A percentile compares a stretch with the other conserved stretches of the same genome.
Evolutionary conservation across 1,140 invertebrate species (phyloP).

Genomic region (Atta cephalotes): DNA sequence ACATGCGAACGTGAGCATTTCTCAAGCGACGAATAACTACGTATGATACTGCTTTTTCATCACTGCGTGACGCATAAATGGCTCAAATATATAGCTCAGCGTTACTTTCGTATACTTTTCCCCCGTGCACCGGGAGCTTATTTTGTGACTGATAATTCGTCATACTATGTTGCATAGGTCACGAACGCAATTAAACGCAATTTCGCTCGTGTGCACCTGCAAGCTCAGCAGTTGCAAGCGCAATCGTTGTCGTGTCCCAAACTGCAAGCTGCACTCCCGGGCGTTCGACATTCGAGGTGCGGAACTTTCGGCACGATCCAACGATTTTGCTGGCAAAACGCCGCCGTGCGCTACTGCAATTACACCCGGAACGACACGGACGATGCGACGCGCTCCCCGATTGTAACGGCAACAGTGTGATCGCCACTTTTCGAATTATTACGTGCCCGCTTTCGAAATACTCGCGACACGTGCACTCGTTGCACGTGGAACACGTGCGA

Average conservation of each 20-base stretch:
- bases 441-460: constrained; percentile 38
- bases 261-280: constrained; percentile 8
- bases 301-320: constrained; percentile 42
- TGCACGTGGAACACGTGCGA: constrained; percentile 50
- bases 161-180: constrained; percentile 5
- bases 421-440: constrained; percentile 62
- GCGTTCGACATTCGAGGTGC: constrained; percentile 15
- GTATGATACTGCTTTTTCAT: background rate
- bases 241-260: constrained; percentile 37
- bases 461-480: constrained; percentile 47
- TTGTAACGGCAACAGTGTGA: constrained; percentile 9
- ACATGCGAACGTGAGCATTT: background rate
- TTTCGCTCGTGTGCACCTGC: constrained; percentile 26
- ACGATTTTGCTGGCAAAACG: constrained; percentile 37
- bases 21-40: background rate
- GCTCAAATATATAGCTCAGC: constrained; percentile 39
- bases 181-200: constrained; percentile 37
- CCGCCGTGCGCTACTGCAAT: constrained; percentile 11
- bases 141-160: constrained; percentile 43
- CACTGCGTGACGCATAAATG: background rate
- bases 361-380: background rate
- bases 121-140: background rate
- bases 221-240: constrained; percentile 47
- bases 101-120: constrained; percentile 35
- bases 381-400: constrained; percentile 8